Percentiles rank a stretch among this genome's conserved stretches.
phyloP scores from a whole-genome alignment of 2,888 invertebrate genomes.

The Dysmachus trigonus region DNA sequence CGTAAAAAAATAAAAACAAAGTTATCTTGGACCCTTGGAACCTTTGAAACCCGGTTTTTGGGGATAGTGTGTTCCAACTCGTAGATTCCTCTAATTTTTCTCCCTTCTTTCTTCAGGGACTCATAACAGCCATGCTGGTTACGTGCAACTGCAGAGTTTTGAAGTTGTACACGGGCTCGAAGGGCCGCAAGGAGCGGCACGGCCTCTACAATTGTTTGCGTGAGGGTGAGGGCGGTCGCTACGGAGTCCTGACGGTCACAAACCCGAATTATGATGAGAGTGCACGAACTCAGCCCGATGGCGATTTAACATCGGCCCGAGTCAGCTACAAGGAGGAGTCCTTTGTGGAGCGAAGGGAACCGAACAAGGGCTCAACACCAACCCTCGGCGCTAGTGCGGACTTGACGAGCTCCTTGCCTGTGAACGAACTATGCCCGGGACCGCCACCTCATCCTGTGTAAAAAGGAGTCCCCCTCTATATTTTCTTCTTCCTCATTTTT shows the following conservation, averaged over 20 bases:
- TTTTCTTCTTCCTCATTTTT: not conserved
- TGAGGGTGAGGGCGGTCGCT: conserved; percentile 55
- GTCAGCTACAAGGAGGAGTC: conserved; percentile 53
- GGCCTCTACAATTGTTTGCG: conserved; percentile 53
- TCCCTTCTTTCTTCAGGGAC: conserved; percentile 64
- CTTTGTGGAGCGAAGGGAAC: conserved; percentile 51
- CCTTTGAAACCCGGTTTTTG: not conserved
- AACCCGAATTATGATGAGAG: conserved; percentile 55
- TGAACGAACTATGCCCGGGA: conserved; percentile 50
- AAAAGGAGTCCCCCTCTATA: not conserved
- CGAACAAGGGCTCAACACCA: conserved; percentile 37
- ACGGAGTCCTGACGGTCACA: conserved; percentile 54
- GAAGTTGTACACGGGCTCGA: conserved; percentile 53
- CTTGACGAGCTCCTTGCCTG: conserved; percentile 52
- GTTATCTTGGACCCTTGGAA: not conserved
- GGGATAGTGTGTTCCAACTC: not conserved
- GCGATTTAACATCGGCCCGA: conserved; percentile 47
- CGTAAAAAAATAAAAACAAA: not conserved
- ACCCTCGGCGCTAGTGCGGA: conserved; percentile 49
- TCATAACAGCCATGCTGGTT: conserved; percentile 70
- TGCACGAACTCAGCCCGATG: conserved; percentile 34
- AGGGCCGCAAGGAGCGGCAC: conserved; percentile 53
- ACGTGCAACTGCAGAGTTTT: conserved; percentile 70
- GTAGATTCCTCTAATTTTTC: conserved; percentile 4
- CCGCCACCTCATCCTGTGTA: conserved; percentile 53